These are phyloP conservation scores for Ancistrus triradiatus DNA, from an alignment of 2,113 vertebrate genomes.

Conservation along the genomic window DNA sequence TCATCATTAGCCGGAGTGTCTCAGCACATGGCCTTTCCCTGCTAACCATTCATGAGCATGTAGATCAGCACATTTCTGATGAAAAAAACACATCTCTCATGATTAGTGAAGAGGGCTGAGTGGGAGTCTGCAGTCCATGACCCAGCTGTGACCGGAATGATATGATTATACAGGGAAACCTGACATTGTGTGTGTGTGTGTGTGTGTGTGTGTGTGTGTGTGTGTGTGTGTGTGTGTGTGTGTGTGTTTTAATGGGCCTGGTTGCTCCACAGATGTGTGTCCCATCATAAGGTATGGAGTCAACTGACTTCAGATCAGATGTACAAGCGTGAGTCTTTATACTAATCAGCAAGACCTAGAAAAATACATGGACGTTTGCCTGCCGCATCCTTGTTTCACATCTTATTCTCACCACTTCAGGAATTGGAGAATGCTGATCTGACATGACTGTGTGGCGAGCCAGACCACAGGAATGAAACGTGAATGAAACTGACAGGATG, in stretches of 20 bases:
- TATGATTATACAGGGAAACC: conserved; percentile 3
- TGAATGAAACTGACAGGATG: background rate
- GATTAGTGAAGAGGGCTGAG: background rate
- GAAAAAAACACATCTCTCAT: conserved; percentile 34
- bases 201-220: conserved; percentile 10
- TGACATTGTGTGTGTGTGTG: background rate
- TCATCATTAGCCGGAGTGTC: conserved; percentile 27
- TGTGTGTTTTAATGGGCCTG: background rate
- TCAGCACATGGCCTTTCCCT: conserved; percentile 9
- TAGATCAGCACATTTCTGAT: conserved; percentile 15
- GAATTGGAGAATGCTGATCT: conserved; percentile 6
- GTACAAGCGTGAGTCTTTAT: background rate
- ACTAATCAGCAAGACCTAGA: background rate
- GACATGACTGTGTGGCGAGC: background rate
- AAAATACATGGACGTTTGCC: background rate
- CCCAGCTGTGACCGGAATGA: background rate
- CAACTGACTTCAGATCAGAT: conserved; percentile 1
- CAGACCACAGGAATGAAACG: background rate
- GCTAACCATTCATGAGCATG: conserved; percentile 9
- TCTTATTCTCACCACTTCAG: background rate
- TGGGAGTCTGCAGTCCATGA: background rate
- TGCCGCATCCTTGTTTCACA: background rate
- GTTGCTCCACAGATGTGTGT: background rate
- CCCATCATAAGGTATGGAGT: background rate
- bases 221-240: background rate